Base-by-base conservation (phyloP, 2,113 vertebrate genomes). In the Abramis brama region DNA sequence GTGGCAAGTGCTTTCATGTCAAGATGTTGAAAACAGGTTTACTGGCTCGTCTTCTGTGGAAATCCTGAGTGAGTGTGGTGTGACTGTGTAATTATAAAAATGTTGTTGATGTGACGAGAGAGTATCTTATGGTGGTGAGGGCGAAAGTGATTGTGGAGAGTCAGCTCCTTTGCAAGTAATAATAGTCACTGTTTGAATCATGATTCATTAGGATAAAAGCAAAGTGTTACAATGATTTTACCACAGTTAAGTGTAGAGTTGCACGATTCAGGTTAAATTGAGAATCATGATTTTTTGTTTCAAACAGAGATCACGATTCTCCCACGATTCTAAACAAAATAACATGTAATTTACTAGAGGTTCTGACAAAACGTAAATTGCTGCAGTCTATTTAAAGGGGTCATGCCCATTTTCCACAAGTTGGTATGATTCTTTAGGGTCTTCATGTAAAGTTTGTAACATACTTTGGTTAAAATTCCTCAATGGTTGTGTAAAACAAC, bases 51-150 rank as follows among this genome's bases (percentile, higher is more conserved):
- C 77, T 80, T 36, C 30, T 59, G 19, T 79, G 30, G 47, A 85
- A 85, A 85, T 50, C 12, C 15, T 27, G 45, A 85, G 45, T 43
- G 33, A 85, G 45, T 57, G 33, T 64, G 45, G 50, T 47, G 77
- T 2, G 3, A 57, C 11, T 74, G 39, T 86, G 85, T 86, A 75
- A 86, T 86, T 86, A 86, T 80, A 17, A 86, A 81, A 86, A 86
- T 75, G 81, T 55, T 86, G 68, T 59, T 64, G 55, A 74, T 86
- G 57, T 81, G 68, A 21, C 1, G 19, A 71, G 64, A 57, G 10
- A 71, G 60, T 55, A 27, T 39, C 73, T 43, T 30, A 64, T 52
- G 17, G 19, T 21, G 33, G 13, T 57, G 50, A 12, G 33, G n/a
- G 11, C 59, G 62, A 47, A 43, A 68, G 60, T 39, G 15, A 43